These are phyloP conservation scores for Apteryx owenii DNA, from an alignment of 2,113 vertebrate species.

Conservation along the genomic window DNA sequence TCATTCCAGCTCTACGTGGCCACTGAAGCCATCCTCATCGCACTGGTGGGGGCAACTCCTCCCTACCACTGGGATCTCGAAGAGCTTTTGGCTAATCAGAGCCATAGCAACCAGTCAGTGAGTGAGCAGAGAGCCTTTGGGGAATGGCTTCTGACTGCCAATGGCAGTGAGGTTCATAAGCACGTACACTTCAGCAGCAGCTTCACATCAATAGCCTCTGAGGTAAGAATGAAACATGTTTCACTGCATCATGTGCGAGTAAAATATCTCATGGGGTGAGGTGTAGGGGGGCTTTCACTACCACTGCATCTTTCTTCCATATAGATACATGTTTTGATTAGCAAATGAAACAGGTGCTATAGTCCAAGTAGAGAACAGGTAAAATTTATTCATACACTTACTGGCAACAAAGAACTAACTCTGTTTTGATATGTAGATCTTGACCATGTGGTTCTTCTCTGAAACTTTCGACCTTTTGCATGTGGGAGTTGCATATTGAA, in stretches of 20 bases:
- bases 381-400: neutral
- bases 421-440: neutral
- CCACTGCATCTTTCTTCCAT: neutral
- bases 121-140: conserved; percentile 61
- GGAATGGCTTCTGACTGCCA: conserved; percentile 78
- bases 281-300: neutral
- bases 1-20: conserved; percentile 79
- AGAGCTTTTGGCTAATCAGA: conserved; percentile 65
- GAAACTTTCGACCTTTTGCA: neutral
- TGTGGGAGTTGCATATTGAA: neutral
- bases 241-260: neutral
- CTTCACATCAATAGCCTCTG: conserved; percentile 83
- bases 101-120: conserved; percentile 59
- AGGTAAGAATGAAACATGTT: conserved; percentile 70
- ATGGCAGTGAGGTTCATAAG: conserved; percentile 71
- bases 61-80: conserved; percentile 81
- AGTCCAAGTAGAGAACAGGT: neutral
- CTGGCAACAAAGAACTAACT: neutral
- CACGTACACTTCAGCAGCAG: conserved; percentile 75
- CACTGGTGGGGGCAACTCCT: conserved; percentile 78
- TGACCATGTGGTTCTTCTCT: neutral
- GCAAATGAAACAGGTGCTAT: neutral
- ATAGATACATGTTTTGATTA: neutral
- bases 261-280: neutral
- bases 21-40: conserved; percentile 80